A percentile compares a stretch with the other conserved stretches of the same genome.
phyloP scores from a whole-genome alignment of 92 coral and sea anemone genomes.

The Virgularia gustaviana region DNA sequence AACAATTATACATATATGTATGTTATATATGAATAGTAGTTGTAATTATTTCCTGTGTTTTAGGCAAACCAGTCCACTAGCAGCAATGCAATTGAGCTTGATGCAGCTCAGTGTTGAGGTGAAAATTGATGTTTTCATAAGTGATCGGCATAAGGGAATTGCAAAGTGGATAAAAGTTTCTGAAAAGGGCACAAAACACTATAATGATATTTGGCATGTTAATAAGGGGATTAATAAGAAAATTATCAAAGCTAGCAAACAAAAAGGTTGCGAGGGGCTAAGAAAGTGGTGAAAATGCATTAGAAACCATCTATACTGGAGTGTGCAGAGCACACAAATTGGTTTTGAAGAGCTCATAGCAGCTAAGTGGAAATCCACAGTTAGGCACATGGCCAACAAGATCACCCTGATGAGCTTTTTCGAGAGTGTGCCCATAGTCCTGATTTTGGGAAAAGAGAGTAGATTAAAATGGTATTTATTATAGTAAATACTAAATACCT shows the following conservation, averaged over 20 bases:
- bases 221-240: slow-evolving; percentile 11
- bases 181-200: slow-evolving; percentile 13
- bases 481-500: too few relatives aligned
- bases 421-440: slow-evolving; percentile 20
- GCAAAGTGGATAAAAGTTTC: not conserved
- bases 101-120: too few relatives aligned
- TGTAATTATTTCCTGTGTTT: too few relatives aligned
- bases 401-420: slow-evolving; percentile 24
- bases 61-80: too few relatives aligned
- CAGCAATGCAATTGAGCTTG: too few relatives aligned
- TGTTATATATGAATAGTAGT: too few relatives aligned
- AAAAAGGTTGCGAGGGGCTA: slow-evolving; percentile 20
- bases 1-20: too few relatives aligned
- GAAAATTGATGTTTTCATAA: slow-evolving; percentile 6
- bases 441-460: too few relatives aligned
- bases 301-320: slow-evolving; percentile 22
- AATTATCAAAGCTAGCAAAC: slow-evolving; percentile 20
- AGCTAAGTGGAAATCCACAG: too few relatives aligned
- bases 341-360: too few relatives aligned
- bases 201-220: slow-evolving; percentile 36
- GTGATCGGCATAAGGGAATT: slow-evolving; percentile 36
- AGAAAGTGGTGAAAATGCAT: slow-evolving; percentile 19
- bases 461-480: too few relatives aligned
- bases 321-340: slow-evolving; percentile 16
- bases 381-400: slow-evolving; percentile 28